A percentile compares a stretch with the other conserved stretches of the same genome.
Conservation (phyloP, 2,888 invertebrate species). For the Mesorhabditis belari region DNA sequence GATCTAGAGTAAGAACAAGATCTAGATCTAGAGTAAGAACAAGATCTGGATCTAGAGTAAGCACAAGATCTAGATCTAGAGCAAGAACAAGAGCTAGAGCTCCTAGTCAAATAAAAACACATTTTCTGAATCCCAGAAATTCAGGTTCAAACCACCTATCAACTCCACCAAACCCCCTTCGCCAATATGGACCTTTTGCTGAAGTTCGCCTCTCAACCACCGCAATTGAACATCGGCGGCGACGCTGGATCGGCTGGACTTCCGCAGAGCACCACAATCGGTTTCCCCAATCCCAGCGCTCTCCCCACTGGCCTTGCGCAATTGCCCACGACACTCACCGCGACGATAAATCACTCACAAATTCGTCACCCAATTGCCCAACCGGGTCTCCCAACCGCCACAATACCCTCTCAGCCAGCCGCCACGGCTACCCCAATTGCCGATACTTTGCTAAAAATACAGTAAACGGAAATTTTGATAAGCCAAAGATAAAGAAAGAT, state of each 20-base stretch:
- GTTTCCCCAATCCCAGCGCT: not conserved
- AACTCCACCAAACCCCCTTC: constrained; percentile 9
- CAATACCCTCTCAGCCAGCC: not conserved
- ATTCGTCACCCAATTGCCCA: not conserved
- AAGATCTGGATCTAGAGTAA: not conserved
- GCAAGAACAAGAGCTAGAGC: no score
- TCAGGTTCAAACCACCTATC: constrained; percentile 1
- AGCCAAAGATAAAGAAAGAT: no score
- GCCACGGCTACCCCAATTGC: not conserved
- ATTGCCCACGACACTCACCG: not conserved
- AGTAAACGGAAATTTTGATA: not conserved
- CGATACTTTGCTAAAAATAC: not conserved
- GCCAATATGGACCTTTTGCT: constrained; percentile 7
- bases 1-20: no score
- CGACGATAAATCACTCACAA: not conserved
- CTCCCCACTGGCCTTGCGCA: not conserved
- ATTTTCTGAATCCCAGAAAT: not conserved
- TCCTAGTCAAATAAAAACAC: not conserved
- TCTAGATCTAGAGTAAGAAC: no score
- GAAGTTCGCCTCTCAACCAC: constrained; percentile 3
- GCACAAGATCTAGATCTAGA: not conserved
- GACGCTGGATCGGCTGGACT: not conserved
- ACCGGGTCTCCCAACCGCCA: no score
- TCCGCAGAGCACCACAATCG: not conserved
- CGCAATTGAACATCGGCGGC: not conserved